phyloP scores from a whole-genome alignment of 2,797 vertebrate species.

The Leptatherina wallacei region DNA sequence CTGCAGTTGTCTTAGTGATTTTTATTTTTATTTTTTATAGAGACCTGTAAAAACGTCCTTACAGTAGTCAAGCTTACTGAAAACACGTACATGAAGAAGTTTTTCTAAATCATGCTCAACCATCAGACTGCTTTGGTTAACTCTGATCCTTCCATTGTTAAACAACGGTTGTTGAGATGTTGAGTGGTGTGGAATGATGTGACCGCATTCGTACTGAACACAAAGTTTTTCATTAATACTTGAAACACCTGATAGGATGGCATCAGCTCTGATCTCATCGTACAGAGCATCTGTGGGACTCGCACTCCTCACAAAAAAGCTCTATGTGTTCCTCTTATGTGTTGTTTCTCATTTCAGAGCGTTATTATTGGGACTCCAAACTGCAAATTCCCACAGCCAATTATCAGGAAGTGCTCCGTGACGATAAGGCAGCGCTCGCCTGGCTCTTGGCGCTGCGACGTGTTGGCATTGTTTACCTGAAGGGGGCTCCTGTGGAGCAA shows the following conservation, averaged over 20 bases:
- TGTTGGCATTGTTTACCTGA: constrained; percentile 89
- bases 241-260: constrained; percentile 12
- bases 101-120: neutral
- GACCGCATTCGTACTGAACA: neutral
- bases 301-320: neutral
- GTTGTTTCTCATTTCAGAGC: constrained; percentile 78
- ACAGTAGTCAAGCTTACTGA: too few species aligned
- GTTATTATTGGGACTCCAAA: constrained; percentile 87
- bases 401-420: constrained; percentile 87
- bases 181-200: neutral
- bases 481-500: constrained; percentile 83
- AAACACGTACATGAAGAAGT: neutral
- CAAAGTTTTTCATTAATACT: too few species aligned
- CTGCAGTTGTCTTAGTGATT: too few species aligned
- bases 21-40: too few species aligned
- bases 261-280: neutral
- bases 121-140: neutral
- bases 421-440: constrained; percentile 85
- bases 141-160: neutral
- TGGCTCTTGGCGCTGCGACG: constrained; percentile 90
- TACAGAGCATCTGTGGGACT: neutral
- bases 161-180: too few species aligned
- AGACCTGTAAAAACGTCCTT: too few species aligned
- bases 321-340: constrained; percentile 4
- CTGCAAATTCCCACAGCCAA: constrained; percentile 86